Base-by-base conservation (phyloP, 53 echinoderm and acorn worm species). In the Patiria pectinifera region DNA sequence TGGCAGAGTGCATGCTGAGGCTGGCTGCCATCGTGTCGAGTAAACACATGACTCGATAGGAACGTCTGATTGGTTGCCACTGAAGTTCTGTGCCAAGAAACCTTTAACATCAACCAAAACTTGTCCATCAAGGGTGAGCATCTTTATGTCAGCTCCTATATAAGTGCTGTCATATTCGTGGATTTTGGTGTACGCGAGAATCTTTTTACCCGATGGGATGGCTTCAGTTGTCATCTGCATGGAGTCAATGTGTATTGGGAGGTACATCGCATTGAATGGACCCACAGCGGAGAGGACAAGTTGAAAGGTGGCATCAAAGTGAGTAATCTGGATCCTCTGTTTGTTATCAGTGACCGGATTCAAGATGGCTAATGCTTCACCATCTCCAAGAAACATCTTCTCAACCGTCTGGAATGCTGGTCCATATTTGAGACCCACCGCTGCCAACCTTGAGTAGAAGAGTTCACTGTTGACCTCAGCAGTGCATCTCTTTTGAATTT, bases 281-380 rank as follows among this genome's bases (percentile, higher is more conserved):
- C 95, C 93, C 13, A 92, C 82, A 4, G 94, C 82, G 78, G 78
- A 89, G 44, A 92, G 80, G n/a, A 95, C 82, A 11, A 95, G 95
- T 62, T 97, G 97, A 91, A 97, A 97, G 45, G 94, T 93, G 9
- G 96, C 96, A 83, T 94, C 95, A 13, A 96, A 83, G 72, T 94
- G 95, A 10, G 96, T 92, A 18, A 95, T 95, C 63, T 94, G 92
- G 59, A 96, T 95, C 16, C 95, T 92, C 85, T 97, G 96, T 81
- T 96, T 97, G 87, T 95, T 93, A 76, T 95, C 96, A 49, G 85
- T 82, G 48, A 93, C 86, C 23, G 92, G 86, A 15, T 45, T 69
- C 25, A 96, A 80, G 76, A 88, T 59, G 13, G 92, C 94, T 13
- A 96, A 58, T 44, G 91, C 80, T 59, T 97, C 97, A 18, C 96